A percentile compares a stretch with the other conserved stretches of the same genome.
Evolutionary conservation across 2,888 invertebrate genomes (phyloP).

Genomic region (Himalopsyche japonica): DNA sequence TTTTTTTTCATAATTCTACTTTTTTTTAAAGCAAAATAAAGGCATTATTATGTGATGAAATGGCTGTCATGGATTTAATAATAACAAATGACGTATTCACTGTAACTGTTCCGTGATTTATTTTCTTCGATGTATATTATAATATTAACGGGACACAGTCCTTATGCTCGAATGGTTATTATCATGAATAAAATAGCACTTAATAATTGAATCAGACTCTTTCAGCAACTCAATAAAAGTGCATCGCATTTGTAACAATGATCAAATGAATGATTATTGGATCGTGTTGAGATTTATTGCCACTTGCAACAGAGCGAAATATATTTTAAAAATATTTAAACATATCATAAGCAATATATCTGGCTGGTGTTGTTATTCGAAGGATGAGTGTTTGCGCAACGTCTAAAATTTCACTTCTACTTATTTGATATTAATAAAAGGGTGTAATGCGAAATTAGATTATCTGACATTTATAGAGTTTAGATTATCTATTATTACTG

Average conservation of each 20-base stretch:
- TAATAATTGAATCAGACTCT: neutral
- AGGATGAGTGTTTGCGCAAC: too few species aligned
- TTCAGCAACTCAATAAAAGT: neutral
- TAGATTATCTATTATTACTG: too few species aligned
- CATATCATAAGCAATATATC: neutral
- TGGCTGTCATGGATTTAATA: neutral
- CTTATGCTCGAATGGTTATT: neutral
- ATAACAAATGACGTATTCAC: neutral
- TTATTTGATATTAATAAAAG: too few species aligned
- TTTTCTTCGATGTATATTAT: neutral
- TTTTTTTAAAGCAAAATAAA: too few species aligned
- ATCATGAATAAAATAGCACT: neutral
- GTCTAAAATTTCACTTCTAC: too few species aligned
- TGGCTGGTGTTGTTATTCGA: too few species aligned
- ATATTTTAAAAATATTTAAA: neutral
- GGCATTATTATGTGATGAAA: neutral
- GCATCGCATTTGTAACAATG: neutral
- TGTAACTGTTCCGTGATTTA: neutral
- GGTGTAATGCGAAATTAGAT: too few species aligned
- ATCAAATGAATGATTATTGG: neutral
- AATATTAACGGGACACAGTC: neutral
- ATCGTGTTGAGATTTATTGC: neutral
- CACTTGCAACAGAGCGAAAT: neutral
- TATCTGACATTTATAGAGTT: too few species aligned
- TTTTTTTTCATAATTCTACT: too few species aligned